Evolutionary conservation across 2,113 vertebrate species (phyloP).

Genomic region (Sterna hirundo): DNA sequence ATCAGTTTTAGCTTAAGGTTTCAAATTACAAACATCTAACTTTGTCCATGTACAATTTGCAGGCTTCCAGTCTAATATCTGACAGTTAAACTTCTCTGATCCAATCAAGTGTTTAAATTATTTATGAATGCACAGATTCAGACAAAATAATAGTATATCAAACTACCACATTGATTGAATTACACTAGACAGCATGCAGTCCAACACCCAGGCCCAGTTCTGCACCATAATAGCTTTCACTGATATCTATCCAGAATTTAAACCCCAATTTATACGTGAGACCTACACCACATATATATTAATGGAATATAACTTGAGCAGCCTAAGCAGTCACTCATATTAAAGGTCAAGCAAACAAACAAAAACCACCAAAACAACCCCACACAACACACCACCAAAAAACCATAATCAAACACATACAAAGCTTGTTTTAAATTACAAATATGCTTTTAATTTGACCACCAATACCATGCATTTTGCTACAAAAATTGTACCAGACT

Average conservation of each 20-base stretch:
- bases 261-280: background rate
- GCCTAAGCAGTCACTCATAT: background rate
- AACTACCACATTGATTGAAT: background rate
- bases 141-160: background rate
- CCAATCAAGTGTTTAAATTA: background rate
- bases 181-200: background rate
- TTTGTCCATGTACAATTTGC: background rate
- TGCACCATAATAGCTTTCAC: background rate
- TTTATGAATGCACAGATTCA: background rate
- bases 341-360: background rate
- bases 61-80: background rate
- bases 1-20: background rate
- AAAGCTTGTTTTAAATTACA: background rate
- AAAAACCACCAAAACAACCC: too few relatives aligned
- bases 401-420: background rate
- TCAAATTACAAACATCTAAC: background rate
- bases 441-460: too few relatives aligned
- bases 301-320: background rate
- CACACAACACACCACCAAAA: background rate
- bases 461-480: background rate
- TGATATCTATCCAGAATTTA: background rate
- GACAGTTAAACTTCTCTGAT: background rate
- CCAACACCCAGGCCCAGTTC: background rate
- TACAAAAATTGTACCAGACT: background rate
- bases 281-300: background rate